Evolutionary conservation across 2,797 vertebrate genomes (phyloP), one percentile per base, ranked within the genome.

Genomic region (Scolopax bukidnonensis): DNA sequence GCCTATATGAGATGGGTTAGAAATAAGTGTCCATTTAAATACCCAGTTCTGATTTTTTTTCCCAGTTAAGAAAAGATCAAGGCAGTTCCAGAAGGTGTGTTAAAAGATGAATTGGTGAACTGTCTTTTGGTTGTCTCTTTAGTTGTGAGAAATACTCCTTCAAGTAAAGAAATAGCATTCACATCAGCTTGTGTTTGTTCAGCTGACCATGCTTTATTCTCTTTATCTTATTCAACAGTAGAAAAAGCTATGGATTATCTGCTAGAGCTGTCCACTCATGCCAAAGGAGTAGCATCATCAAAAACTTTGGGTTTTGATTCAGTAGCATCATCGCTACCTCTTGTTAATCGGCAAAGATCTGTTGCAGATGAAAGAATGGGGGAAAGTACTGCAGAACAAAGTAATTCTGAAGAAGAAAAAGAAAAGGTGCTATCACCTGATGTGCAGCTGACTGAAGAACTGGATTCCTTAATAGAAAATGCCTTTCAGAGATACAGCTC

Each of bases 161-260:
- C 13, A 64, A 9, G 45, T 65, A 47, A 85, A 83, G 69, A 76
- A 73, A 18, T 2, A 48, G 41, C 17, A 11, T 79, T 60, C 14
- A 5, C 5, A 28, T 77, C 23, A 59, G 48, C 4, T 65, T 70
- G 36, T 36, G 33, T 81, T 94, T 54, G 48, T 93, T 95, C 38
- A 30, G 4, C n/a, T 96, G 94, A 95, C 76, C 15, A 3, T 73
- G 90, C 77, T 89, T 90, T 95, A 12, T 96, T 97, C 47, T 97
- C 40, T 92, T 96, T 91, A 61, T 50, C 12, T 94, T 90, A 64
- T 17, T 86, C 33, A 84, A 93, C 97, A 99, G 99, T 99, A 98
- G 99, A 99, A 96, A 97, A 98, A 33, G 98, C 99, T 50, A 99
- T 99, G 99, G 99, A 99, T 98, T 98, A 98, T 91, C 98, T 99